Base-by-base conservation (phyloP, 2,113 vertebrate species). In the Triplophysa rosa region DNA sequence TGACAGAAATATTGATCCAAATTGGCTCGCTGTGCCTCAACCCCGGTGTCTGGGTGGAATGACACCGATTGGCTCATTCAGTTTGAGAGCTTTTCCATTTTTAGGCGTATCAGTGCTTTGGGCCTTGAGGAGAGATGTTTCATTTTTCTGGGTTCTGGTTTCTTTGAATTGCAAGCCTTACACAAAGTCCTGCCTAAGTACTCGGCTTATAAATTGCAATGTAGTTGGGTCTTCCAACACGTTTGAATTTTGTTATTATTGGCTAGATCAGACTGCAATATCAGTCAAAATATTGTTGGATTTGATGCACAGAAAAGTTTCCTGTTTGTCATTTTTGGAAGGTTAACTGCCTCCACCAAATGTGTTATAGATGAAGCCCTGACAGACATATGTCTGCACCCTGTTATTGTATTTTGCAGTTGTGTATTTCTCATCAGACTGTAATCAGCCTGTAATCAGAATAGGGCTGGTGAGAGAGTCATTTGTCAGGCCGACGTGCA, bases 1-100 rank as follows among this genome's bases (percentile, higher is more conserved):
- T 59, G 77, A 71, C 26, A 29, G 59, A 63, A 65, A 62, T 79
- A 80, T 85, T 24, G 80, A 82, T 82, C 40, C 40, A 67, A 67
- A 64, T 78, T 45, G 33, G 70, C 63, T 58, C 7, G 0, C 10
- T 3, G 12, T 65, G 40, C 45, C 66, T 59, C 49, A 67, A 77
- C 49, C 62, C 67, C 26, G 37, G 33, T 23, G 67, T 71, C 49
- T 72, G 54, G n/a, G 24, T n/a, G 45, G 33, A 70, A 26, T 75
- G 77, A 72, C 79, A 80, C 77, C 2, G 69, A 62, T 81, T 71
- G 49, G 64, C 54, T 77, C 9, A 14, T 67, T 82, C 62, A 23
- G 71, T 68, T 29, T n/a, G 56, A 77, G 52, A 54, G 26, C 42
- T 62, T 59, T 77, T 65, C 74, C 37, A 45, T 80, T 66, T 78